phyloP scores from a whole-genome alignment of 2,888 invertebrate species.

The Netelia fuscicornis region DNA sequence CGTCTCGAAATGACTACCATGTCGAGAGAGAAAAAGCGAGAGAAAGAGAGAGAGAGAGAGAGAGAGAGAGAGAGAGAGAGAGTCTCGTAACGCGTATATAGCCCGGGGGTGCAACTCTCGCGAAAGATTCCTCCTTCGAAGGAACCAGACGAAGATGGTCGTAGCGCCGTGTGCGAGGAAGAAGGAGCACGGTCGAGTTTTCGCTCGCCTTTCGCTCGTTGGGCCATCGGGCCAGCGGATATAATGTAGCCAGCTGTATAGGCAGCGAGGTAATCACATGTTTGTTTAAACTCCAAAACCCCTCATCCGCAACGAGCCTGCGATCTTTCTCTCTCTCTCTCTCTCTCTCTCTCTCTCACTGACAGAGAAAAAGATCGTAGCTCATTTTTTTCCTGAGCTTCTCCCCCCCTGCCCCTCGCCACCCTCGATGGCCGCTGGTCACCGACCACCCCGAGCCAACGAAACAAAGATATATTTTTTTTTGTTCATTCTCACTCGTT shows the following conservation, averaged over 20 bases:
- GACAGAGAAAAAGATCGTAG: not conserved
- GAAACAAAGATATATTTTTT: conserved; percentile 79
- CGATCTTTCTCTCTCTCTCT: conserved; percentile 55
- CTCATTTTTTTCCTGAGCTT: conserved; percentile 34
- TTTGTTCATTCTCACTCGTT: conserved; percentile 50
- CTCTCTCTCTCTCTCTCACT: conserved; percentile 37
- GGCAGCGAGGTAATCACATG: conserved; percentile 84
- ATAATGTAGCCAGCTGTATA: conserved; percentile 84
- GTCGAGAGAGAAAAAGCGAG: not conserved
- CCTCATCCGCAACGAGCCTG: conserved; percentile 81
- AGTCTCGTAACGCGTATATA: conserved; percentile 33
- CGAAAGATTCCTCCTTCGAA: conserved; percentile 19
- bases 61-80: not conserved
- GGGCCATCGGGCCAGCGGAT: conserved; percentile 73
- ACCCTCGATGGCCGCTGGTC: conserved; percentile 76
- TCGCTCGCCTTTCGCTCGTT: conserved; percentile 28
- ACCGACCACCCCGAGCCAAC: conserved; percentile 81
- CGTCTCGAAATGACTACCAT: conserved; percentile 29
- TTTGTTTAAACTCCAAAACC: conserved; percentile 85
- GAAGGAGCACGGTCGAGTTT: conserved; percentile 26
- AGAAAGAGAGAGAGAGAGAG: not conserved
- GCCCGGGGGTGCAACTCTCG: conserved; percentile 9
- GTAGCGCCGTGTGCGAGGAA: not conserved
- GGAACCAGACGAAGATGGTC: conserved; percentile 41
- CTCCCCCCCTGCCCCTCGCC: conserved; percentile 70